Conservation (phyloP, 2,797 vertebrate species). For the Helicolenus hilgendorfi region DNA sequence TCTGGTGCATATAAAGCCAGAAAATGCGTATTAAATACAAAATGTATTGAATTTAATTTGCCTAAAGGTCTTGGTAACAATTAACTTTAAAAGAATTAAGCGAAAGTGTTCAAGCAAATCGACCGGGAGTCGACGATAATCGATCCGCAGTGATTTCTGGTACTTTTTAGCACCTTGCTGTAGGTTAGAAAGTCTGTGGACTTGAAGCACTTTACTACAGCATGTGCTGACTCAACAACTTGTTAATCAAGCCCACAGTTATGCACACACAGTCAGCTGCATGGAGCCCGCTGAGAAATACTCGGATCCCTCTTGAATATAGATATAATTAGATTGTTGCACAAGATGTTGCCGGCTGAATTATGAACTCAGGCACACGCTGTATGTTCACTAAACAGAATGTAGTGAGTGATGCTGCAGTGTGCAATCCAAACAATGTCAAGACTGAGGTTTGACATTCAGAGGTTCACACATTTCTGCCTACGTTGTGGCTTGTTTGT, state of each 20-base stretch:
- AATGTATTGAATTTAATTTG: not conserved
- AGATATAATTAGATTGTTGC: conserved; percentile 89
- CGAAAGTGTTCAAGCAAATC: not conserved
- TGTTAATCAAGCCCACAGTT: conserved; percentile 87
- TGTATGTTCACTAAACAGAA: conserved; percentile 59
- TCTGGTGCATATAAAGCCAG: not conserved
- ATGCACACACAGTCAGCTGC: conserved; percentile 85
- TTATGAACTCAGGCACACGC: conserved; percentile 72
- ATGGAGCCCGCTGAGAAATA: conserved; percentile 82
- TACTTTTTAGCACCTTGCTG: conserved; percentile 63
- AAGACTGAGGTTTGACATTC: conserved; percentile 5
- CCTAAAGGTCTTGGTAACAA: not conserved
- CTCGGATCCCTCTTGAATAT: conserved; percentile 82
- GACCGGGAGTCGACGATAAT: not conserved
- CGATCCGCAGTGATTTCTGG: conserved; percentile 42
- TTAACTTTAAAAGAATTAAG: not conserved
- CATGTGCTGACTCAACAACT: conserved; percentile 87
- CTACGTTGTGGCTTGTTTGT: not conserved
- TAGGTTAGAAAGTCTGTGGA: conserved; percentile 72
- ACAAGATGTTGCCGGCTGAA: conserved; percentile 75
- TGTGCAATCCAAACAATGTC: not conserved
- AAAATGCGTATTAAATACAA: not conserved
- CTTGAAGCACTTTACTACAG: conserved; percentile 68
- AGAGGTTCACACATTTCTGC: not conserved
- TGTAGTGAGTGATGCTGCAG: conserved; percentile 35